Evolutionary conservation across 2,888 invertebrate genomes (phyloP).

Genomic region (Xestobium rufovillosum): DNA sequence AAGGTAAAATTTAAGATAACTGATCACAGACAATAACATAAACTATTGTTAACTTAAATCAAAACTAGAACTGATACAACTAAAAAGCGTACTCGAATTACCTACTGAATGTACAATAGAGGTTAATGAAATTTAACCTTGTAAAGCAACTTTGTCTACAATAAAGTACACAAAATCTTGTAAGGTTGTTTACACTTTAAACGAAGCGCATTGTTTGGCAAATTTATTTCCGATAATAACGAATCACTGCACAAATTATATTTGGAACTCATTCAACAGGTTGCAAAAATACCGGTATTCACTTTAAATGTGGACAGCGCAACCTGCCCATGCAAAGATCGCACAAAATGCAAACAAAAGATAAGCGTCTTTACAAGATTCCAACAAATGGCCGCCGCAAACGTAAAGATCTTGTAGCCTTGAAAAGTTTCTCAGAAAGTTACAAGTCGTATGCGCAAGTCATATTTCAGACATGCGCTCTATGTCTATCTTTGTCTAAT

Average conservation of each 20-base stretch:
- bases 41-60: too few relatives aligned
- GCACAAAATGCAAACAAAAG: slow-evolving; percentile 20
- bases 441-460: slow-evolving; percentile 37
- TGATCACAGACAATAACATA: slow-evolving; percentile 24
- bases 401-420: slow-evolving; percentile 37
- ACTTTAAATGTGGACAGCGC: not conserved
- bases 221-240: not conserved
- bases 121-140: slow-evolving; percentile 29
- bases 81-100: slow-evolving; percentile 10
- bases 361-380: slow-evolving; percentile 37
- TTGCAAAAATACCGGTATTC: slow-evolving; percentile 24
- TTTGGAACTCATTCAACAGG: slow-evolving; percentile 26
- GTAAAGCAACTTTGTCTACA: slow-evolving; percentile 25
- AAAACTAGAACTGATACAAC: too few relatives aligned
- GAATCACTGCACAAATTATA: not conserved
- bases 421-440: slow-evolving; percentile 43
- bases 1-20: too few relatives aligned
- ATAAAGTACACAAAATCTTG: slow-evolving; percentile 24
- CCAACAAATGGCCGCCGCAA: slow-evolving; percentile 42
- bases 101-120: slow-evolving; percentile 20
- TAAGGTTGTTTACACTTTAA: slow-evolving; percentile 38
- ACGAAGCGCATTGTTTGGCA: slow-evolving; percentile 23
- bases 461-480: slow-evolving; percentile 13
- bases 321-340: slow-evolving; percentile 5
- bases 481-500: slow-evolving; percentile 23